A percentile compares a stretch with the other conserved stretches of the same genome.
Conservation (phyloP, 1,140 invertebrate species). For the Latrodectus geometricus region DNA sequence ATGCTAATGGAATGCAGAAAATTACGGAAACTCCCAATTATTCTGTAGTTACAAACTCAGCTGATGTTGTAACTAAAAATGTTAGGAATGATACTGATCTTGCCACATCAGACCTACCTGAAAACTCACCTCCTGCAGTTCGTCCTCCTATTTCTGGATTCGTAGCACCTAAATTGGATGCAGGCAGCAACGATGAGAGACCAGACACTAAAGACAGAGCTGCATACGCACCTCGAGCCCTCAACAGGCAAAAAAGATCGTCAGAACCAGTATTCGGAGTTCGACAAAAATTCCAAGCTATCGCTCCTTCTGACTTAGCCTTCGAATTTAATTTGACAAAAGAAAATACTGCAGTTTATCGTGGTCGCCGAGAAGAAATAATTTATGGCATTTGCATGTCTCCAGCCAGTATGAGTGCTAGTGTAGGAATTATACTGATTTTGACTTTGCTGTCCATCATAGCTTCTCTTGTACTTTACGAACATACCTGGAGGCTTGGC, state of each 20-base stretch:
- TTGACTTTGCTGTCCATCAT: slow-evolving; percentile 43
- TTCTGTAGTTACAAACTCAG: neutral
- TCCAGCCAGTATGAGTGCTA: slow-evolving; percentile 82
- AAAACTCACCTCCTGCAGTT: neutral
- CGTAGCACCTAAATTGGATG: slow-evolving; percentile 10
- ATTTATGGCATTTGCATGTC: slow-evolving; percentile 89
- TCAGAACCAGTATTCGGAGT: slow-evolving; percentile 81
- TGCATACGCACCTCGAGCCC: slow-evolving; percentile 65
- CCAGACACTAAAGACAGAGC: slow-evolving; percentile 59
- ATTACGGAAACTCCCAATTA: neutral
- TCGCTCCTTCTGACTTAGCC: slow-evolving; percentile 91
- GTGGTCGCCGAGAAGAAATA: slow-evolving; percentile 83
- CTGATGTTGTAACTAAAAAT: neutral
- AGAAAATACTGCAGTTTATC: slow-evolving; percentile 76
- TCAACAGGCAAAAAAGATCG: slow-evolving; percentile 71
- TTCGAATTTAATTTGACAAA: slow-evolving; percentile 85
- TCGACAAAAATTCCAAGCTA: slow-evolving; percentile 86
- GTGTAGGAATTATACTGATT: slow-evolving; percentile 38
- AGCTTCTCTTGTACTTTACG: slow-evolving; percentile 43
- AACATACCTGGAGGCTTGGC: slow-evolving; percentile 31
- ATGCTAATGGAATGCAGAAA: neutral
- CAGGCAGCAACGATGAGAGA: slow-evolving; percentile 71
- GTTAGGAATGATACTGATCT: neutral
- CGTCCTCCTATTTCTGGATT: slow-evolving; percentile 22
- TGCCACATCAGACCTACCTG: neutral